Percentiles rank a stretch among this genome's conserved stretches.
Conservation (phyloP, 2,888 invertebrate genomes). For the Cremastinae sp. region DNA sequence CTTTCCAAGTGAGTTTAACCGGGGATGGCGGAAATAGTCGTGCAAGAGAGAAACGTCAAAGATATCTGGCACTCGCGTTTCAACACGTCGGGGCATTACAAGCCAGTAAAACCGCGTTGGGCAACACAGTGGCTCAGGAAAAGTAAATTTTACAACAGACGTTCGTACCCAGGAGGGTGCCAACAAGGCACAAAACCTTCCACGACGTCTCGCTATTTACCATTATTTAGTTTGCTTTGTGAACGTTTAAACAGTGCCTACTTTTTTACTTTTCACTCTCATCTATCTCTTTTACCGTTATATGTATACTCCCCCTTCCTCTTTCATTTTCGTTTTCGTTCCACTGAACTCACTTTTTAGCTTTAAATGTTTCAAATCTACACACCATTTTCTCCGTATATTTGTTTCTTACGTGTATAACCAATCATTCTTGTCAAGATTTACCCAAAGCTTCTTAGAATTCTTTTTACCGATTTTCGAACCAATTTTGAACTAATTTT, state of each 20-base stretch:
- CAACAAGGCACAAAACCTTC: slow-evolving; percentile 65
- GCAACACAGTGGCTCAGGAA: slow-evolving; percentile 77
- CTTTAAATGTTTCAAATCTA: slow-evolving; percentile 74
- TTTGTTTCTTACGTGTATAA: slow-evolving; percentile 75
- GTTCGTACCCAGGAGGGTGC: slow-evolving; percentile 54
- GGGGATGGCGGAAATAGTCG: slow-evolving; percentile 66
- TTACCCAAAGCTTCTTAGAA: slow-evolving; percentile 40
- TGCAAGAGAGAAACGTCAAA: slow-evolving; percentile 65
- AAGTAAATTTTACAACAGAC: slow-evolving; percentile 79
- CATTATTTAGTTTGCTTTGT: slow-evolving; percentile 79
- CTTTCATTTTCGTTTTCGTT: slow-evolving; percentile 8
- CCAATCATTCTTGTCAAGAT: slow-evolving; percentile 42
- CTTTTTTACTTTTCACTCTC: slow-evolving; percentile 69
- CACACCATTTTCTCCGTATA: slow-evolving; percentile 67
- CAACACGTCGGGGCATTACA: slow-evolving; percentile 64
- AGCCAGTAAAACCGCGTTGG: slow-evolving; percentile 70
- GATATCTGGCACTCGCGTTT: slow-evolving; percentile 77
- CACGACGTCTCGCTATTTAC: slow-evolving; percentile 77
- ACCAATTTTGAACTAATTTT: too few species aligned
- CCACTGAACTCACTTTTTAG: slow-evolving; percentile 26
- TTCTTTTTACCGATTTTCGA: too few species aligned
- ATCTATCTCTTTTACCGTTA: slow-evolving; percentile 19
- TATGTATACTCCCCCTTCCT: slow-evolving; percentile 23
- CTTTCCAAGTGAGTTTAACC: slow-evolving; percentile 64
- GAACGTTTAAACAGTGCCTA: slow-evolving; percentile 77